phyloP scores from a whole-genome alignment of 2,888 invertebrate species.

The Cheilosia urbana region DNA sequence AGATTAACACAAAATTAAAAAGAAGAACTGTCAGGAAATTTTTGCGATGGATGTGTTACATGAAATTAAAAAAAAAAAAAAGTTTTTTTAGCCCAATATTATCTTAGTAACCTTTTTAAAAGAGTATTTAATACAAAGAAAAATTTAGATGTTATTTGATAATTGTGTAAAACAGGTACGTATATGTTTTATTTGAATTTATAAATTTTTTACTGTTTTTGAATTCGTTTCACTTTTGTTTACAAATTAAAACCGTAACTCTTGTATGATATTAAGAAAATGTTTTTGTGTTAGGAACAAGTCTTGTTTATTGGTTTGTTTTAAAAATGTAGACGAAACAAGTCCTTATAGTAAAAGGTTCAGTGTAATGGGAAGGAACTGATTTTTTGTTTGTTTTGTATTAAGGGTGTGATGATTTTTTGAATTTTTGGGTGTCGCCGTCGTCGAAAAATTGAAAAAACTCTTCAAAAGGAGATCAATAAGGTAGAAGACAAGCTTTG shows the following conservation, averaged over 20 bases:
- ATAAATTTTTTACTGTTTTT: constrained; percentile 37
- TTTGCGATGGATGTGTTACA: constrained; percentile 61
- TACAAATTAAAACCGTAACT: constrained; percentile 18
- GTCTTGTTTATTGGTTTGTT: constrained; percentile 29
- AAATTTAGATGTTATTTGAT: constrained; percentile 63
- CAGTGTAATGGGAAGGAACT: no score
- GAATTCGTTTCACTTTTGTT: constrained; percentile 43
- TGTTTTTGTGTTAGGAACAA: constrained; percentile 55
- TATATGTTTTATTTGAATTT: constrained; percentile 63
- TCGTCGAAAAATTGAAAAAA: no score
- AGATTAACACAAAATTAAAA: constrained; percentile 1
- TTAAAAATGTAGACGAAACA: not conserved
- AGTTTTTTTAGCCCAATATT: constrained; percentile 33
- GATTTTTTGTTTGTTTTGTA: no score
- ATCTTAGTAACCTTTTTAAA: constrained; percentile 28
- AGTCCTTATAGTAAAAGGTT: no score
- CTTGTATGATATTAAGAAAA: constrained; percentile 9
- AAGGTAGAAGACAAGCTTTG: no score
- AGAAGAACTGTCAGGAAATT: not conserved
- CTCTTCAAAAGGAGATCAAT: no score
- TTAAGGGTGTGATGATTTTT: no score
- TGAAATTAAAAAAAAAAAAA: constrained; percentile 27
- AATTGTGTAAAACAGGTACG: constrained; percentile 75
- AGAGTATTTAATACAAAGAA: constrained; percentile 47
- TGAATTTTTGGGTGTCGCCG: no score